Evolutionary conservation across 2,797 vertebrate genomes (phyloP).

Genomic region (Gymnoscopelus braueri): DNA sequence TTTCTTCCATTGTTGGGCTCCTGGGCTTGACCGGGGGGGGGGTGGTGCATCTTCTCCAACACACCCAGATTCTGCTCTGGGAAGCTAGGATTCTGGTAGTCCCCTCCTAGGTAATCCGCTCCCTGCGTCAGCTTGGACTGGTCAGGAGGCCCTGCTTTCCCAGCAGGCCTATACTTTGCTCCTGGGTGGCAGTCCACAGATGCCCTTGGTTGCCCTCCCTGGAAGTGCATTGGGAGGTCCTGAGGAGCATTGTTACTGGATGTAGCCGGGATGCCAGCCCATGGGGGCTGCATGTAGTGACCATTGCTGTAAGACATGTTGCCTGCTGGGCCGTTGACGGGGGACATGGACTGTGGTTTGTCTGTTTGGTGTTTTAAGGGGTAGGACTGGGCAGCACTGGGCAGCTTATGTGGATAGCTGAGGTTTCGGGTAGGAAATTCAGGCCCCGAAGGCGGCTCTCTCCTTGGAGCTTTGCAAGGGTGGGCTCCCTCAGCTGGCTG

Average conservation of each 20-base stretch:
- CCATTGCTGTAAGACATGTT: constrained; percentile 90
- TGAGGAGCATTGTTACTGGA: constrained; percentile 92
- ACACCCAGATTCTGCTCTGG: constrained; percentile 89
- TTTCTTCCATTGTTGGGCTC: constrained; percentile 87
- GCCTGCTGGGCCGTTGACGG: constrained; percentile 80
- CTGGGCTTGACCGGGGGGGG: constrained; percentile 84
- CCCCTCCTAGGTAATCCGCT: constrained; percentile 90
- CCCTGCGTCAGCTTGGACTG: constrained; percentile 88
- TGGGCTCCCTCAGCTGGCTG: constrained; percentile 87
- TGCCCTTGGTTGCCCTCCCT: constrained; percentile 83
- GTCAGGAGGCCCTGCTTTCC: constrained; percentile 74
- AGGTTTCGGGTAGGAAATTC: constrained; percentile 85
- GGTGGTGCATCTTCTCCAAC: constrained; percentile 91
- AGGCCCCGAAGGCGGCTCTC: constrained; percentile 84
- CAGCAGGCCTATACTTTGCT: constrained; percentile 88
- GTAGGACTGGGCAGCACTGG: constrained; percentile 86
- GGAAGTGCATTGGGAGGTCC: constrained; percentile 90
- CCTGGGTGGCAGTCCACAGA: constrained; percentile 88
- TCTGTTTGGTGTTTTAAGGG: constrained; percentile 88
- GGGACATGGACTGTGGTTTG: constrained; percentile 88
- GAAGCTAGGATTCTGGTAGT: constrained; percentile 90
- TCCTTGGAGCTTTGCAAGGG: constrained; percentile 85
- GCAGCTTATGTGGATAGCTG: constrained; percentile 89
- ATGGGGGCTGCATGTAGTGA: constrained; percentile 92
- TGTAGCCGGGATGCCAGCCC: constrained; percentile 90